These are phyloP conservation scores for Fragum fragum DNA, from an alignment of 2,888 invertebrate genomes.

Conservation along the genomic window DNA sequence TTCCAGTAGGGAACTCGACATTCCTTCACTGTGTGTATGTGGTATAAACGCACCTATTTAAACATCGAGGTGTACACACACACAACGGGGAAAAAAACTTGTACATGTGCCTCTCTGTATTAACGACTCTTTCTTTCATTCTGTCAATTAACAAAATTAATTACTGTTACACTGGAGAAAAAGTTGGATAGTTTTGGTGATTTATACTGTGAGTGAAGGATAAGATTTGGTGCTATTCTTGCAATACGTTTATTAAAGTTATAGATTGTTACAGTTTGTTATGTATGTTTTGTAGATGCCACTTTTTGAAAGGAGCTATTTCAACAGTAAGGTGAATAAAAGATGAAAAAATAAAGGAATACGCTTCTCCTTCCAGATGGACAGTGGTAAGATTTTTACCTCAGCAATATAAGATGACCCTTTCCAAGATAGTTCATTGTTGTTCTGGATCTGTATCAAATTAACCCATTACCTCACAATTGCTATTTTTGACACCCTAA, in stretches of 20 bases:
- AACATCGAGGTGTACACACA: conserved; percentile 25
- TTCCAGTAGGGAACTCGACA: conserved; percentile 31
- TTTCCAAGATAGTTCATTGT: too few relatives aligned
- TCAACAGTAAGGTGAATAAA: neutral
- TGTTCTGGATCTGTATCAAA: too few relatives aligned
- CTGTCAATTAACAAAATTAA: too few relatives aligned
- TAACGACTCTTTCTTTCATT: too few relatives aligned
- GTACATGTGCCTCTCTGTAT: conserved; percentile 24
- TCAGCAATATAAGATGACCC: too few relatives aligned
- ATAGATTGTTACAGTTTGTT: neutral
- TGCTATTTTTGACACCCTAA: too few relatives aligned
- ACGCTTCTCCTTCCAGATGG: neutral
- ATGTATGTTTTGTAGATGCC: neutral
- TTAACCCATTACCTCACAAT: too few relatives aligned
- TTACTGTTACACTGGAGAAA: neutral
- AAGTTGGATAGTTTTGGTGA: neutral
- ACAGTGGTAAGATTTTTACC: neutral
- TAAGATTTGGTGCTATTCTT: neutral
- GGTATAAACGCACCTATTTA: conserved; percentile 44
- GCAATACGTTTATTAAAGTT: neutral
- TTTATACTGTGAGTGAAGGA: neutral
- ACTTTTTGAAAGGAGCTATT: neutral
- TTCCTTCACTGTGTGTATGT: conserved; percentile 36
- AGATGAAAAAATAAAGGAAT: conserved; percentile 1
- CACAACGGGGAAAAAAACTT: conserved; percentile 26